Conservation (phyloP, 2,888 invertebrate genomes). For the Crocallis elinguaria region DNA sequence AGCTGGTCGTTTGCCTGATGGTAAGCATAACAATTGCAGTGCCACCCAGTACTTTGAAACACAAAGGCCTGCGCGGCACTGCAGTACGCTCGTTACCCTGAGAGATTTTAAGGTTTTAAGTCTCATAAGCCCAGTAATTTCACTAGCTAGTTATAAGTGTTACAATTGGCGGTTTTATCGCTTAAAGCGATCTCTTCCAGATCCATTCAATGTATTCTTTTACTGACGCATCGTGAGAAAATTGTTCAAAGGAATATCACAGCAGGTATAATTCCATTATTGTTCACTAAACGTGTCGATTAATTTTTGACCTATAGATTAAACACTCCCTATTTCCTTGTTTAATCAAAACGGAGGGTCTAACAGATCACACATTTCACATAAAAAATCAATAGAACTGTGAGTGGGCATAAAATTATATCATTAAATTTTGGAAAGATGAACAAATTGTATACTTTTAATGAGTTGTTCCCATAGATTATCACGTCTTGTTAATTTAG, state of each 20-base stretch:
- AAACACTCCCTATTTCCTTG: conserved; percentile 35
- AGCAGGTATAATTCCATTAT: conserved; percentile 41
- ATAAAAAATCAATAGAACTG: conserved; percentile 1
- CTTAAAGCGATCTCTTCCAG: no score
- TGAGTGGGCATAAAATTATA: conserved; percentile 18
- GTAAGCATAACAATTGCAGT: no score
- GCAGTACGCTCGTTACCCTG: no score
- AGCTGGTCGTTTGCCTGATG: no score
- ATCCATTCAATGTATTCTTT: no score
- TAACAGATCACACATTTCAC: not conserved
- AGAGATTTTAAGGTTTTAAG: no score
- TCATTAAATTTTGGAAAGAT: not conserved
- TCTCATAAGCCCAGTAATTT: no score
- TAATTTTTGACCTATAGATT: conserved; percentile 47
- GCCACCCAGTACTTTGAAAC: no score
- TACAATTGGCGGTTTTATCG: no score
- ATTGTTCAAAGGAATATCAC: conserved; percentile 15
- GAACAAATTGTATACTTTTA: conserved; percentile 2
- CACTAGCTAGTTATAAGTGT: no score
- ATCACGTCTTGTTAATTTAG: conserved; percentile 32
- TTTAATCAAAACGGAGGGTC: conserved; percentile 33
- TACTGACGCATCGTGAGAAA: conserved; percentile 42
- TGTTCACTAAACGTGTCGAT: conserved; percentile 45
- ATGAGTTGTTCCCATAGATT: conserved; percentile 45
- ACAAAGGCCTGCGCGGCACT: no score